Conservation (phyloP, 2,797 vertebrate species). For the Pantherophis vulpinus region DNA sequence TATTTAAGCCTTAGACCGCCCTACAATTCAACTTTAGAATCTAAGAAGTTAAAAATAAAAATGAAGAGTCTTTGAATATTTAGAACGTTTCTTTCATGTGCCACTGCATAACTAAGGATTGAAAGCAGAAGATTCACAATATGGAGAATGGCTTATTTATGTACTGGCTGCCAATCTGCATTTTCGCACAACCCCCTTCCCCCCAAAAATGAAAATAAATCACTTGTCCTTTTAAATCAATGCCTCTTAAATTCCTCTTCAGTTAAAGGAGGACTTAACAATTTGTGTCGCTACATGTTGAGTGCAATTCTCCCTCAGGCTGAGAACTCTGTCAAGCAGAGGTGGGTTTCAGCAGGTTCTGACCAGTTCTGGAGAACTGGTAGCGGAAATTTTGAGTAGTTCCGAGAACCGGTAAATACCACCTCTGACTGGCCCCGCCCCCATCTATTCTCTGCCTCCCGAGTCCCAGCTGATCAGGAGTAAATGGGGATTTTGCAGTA, state of each 20-base stretch:
- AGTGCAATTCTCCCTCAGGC: neutral
- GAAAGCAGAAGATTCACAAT: neutral
- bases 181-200: neutral
- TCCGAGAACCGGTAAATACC: no score
- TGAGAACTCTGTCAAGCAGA: neutral
- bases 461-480: no score
- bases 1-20: neutral
- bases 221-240: neutral
- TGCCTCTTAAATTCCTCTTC: neutral
- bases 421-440: no score
- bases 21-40: neutral
- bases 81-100: neutral
- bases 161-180: neutral
- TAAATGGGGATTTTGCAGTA: no score
- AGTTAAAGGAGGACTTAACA: neutral
- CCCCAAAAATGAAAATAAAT: neutral
- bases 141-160: neutral
- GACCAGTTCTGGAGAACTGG: no score
- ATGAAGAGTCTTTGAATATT: neutral
- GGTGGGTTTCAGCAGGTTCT: no score
- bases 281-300: neutral
- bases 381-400: no score
- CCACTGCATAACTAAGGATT: neutral
- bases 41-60: neutral
- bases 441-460: no score